Evolutionary conservation across 2,113 vertebrate genomes (phyloP).

Genomic region (Grammomys surdaster): DNA sequence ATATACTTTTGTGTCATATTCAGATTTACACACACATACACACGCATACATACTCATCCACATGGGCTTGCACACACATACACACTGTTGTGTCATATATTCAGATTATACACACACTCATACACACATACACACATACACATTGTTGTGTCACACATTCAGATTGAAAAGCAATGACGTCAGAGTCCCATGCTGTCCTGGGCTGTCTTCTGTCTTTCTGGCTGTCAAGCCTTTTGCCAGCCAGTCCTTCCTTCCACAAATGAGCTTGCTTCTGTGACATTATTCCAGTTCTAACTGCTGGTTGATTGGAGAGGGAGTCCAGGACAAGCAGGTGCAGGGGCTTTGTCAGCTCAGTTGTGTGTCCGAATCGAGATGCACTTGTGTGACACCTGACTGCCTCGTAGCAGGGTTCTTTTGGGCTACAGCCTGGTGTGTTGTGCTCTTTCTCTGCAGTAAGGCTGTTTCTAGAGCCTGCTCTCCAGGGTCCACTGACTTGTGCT

Average conservation of each 20-base stretch:
- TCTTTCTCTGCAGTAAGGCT: background rate
- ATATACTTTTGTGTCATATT: background rate
- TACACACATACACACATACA: background rate
- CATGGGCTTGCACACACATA: too few relatives aligned
- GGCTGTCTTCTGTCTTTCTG: background rate
- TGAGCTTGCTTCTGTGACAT: background rate
- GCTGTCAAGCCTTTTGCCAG: background rate
- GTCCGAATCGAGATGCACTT: background rate
- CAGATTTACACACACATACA: background rate
- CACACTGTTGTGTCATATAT: too few relatives aligned
- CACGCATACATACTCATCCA: too few relatives aligned
- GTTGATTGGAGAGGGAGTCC: background rate
- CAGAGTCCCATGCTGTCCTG: background rate
- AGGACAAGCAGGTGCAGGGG: background rate
- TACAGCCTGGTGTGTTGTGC: background rate
- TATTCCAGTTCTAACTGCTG: background rate
- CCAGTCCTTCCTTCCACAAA: background rate
- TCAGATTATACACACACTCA: too few relatives aligned
- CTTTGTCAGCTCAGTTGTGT: background rate
- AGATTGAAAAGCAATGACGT: background rate
- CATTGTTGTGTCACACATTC: background rate
- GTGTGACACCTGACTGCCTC: background rate
- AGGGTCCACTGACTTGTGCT: background rate
- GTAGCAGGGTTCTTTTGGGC: background rate
- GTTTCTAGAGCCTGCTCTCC: background rate